Conservation (phyloP, 2,113 vertebrate species). For the Ciconia boyciana region DNA sequence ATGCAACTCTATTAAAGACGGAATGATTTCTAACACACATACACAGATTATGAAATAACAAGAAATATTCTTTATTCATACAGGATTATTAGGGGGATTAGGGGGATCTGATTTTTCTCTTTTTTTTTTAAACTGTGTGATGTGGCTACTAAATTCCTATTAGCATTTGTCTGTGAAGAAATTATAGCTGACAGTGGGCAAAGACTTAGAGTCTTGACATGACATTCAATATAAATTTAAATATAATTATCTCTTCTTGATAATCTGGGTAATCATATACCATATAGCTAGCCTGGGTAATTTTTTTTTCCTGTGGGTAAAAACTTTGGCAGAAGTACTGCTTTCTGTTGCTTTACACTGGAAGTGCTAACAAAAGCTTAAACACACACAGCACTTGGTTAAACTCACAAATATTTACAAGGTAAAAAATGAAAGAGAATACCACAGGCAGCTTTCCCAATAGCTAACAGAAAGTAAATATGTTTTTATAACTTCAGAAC, state of each 20-base stretch:
- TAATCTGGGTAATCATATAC: background rate
- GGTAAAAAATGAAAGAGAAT: background rate
- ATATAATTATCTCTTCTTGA: background rate
- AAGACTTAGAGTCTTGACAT: background rate
- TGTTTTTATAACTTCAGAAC: background rate
- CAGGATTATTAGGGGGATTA: background rate
- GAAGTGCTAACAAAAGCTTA: background rate
- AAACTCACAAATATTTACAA: slow-evolving; percentile 40
- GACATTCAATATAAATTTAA: background rate
- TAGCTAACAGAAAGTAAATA: slow-evolving; percentile 29
- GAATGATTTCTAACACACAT: background rate
- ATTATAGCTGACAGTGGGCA: background rate
- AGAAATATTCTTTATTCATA: background rate
- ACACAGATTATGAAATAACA: background rate
- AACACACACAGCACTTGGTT: background rate
- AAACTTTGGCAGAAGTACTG: background rate
- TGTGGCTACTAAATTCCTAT: background rate
- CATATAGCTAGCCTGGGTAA: background rate
- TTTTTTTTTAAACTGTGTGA: background rate
- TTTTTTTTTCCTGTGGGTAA: background rate
- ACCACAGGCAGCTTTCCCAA: background rate
- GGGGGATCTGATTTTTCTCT: background rate
- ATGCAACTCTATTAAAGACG: background rate
- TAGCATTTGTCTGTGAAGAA: background rate
- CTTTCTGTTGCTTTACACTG: background rate